Conservation (phyloP, 2,113 vertebrate genomes). For the Triplophysa tibetana region DNA sequence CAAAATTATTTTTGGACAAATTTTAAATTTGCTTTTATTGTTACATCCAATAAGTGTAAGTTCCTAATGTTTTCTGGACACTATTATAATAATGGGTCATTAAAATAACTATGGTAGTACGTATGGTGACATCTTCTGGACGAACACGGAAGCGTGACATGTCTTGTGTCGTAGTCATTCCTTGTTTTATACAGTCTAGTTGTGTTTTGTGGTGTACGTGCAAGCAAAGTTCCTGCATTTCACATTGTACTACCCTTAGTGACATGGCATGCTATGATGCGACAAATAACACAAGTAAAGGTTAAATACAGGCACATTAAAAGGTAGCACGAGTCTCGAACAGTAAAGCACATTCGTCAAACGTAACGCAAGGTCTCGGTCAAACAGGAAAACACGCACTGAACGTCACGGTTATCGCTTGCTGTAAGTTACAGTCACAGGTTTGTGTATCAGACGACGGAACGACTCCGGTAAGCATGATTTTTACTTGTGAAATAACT, state of each 20-base stretch:
- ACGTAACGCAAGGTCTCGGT: too few relatives aligned
- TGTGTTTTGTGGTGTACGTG: background rate
- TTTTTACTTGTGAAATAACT: background rate
- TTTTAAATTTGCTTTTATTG: too few relatives aligned
- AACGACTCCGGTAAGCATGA: background rate
- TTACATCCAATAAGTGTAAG: too few relatives aligned
- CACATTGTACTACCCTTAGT: background rate
- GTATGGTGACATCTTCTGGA: conserved; percentile 13
- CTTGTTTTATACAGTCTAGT: background rate
- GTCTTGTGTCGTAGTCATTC: background rate
- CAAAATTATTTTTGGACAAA: too few relatives aligned
- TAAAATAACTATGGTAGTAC: too few relatives aligned
- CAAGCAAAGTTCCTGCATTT: background rate
- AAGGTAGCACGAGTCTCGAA: background rate
- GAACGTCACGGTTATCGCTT: background rate
- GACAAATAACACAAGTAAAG: background rate
- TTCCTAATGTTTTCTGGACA: too few relatives aligned
- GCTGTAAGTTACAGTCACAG: background rate
- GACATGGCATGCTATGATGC: too few relatives aligned
- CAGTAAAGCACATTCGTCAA: background rate
- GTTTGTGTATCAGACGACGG: background rate
- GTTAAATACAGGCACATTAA: background rate
- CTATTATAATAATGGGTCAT: too few relatives aligned
- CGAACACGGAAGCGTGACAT: background rate
- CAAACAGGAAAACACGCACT: background rate